Conservation (phyloP, 2,888 invertebrate genomes). For the Melipona beecheii region DNA sequence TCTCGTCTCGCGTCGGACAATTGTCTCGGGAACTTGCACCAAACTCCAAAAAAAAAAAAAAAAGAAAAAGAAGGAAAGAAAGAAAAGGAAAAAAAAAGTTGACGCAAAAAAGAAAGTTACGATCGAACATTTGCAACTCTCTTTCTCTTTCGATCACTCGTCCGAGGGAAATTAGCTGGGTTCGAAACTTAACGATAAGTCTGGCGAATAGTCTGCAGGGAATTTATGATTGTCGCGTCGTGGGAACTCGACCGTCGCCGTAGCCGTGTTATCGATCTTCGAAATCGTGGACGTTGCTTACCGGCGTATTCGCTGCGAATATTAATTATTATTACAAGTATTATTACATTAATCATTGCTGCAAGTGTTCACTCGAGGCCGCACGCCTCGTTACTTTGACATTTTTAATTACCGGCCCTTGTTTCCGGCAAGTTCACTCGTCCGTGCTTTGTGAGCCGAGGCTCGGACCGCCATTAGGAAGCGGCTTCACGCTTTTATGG, state of each 20-base stretch:
- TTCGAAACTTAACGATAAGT: slow-evolving; percentile 18
- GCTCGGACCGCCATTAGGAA: slow-evolving; percentile 72
- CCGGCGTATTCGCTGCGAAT: slow-evolving; percentile 39
- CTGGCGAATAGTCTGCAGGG: background rate
- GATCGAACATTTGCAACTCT: background rate
- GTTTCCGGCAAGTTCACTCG: slow-evolving; percentile 65
- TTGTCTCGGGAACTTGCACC: background rate
- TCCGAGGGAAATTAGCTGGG: background rate
- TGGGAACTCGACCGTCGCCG: slow-evolving; percentile 57
- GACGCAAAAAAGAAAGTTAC: too few relatives aligned
- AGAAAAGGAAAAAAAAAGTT: background rate
- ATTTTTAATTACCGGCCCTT: slow-evolving; percentile 73
- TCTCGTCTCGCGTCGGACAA: background rate
- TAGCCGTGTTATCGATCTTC: slow-evolving; percentile 61
- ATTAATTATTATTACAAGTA: too few relatives aligned
- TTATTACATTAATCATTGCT: too few relatives aligned
- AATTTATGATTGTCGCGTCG: slow-evolving; percentile 39
- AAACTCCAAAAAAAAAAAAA: background rate
- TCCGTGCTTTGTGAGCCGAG: slow-evolving; percentile 65
- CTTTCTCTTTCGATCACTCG: background rate
- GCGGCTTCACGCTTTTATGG: slow-evolving; percentile 42
- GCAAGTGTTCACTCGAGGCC: slow-evolving; percentile 37
- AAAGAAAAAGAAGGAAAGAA: background rate
- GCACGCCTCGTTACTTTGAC: slow-evolving; percentile 67
- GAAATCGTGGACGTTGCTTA: slow-evolving; percentile 30